Base-by-base conservation (phyloP, 2,797 vertebrate genomes). In the Ptychadena robeensis region DNA sequence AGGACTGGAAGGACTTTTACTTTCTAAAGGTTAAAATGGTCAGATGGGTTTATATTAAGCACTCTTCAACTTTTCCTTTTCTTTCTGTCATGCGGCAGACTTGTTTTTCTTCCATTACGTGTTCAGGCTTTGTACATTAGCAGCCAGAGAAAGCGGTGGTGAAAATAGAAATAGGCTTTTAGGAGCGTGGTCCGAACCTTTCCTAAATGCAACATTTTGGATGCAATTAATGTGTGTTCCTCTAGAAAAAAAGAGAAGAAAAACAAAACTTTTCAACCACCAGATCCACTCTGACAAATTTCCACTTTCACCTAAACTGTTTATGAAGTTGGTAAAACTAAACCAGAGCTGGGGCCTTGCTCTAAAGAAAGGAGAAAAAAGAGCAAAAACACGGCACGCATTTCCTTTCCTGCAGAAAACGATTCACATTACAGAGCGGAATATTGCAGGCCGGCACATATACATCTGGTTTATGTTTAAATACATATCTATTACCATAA, bases 381-480 rank as follows among this genome's bases (percentile, higher is more conserved):
- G 27, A 18, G 31, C 70, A 28, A 64, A 85, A 70, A 69, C 78
- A 73, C 67, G 44, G 61, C 61, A 74, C 44, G n/a, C 71, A 80
- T 85, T 80, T 65, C 63, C 15, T 14, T 53, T 25, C 1, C 28
- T 40, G 27, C 34, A 35, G 32, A 75, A 48, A 61, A 9, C 48
- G 78, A 59, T 32, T 85, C 78, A 76, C 28, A 28, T 84, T 84
- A 84, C 77, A 48, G 9, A 32, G 32, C 11, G 11, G 68, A 30
- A 35, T 28, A n/a, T 6, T 9, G 61, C 61, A 31, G 40, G 27
- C n/a, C 10, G 10, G 22, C 53, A n/a, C 64, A 64, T 34, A 53
- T 80, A 75, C 82, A 80, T 85, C 71, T 80, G 82, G 34, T 85
- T 85, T 66, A 44, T 79, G 78, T 85, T 80, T 85, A 57, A 75